phyloP scores from a whole-genome alignment of 2,888 invertebrate species.

The Anaspis maculata region DNA sequence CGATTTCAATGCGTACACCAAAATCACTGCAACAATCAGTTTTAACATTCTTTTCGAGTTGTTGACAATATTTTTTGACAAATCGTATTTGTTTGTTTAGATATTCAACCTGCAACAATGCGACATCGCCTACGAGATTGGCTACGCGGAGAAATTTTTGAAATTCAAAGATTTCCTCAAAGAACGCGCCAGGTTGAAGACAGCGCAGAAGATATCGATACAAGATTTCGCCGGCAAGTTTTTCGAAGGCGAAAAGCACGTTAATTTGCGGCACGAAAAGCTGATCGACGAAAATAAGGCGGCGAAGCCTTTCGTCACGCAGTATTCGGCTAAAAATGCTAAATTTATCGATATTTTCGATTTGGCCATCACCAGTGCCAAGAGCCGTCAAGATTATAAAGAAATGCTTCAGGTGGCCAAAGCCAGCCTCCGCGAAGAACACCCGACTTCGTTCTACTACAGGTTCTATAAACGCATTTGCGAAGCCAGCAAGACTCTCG shows the following conservation, averaged over 20 bases:
- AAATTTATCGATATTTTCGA: constrained; percentile 41
- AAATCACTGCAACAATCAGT: no score
- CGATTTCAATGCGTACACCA: no score
- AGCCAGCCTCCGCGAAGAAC: constrained; percentile 20
- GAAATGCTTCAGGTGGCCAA: constrained; percentile 21
- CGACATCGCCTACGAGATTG: constrained; percentile 57
- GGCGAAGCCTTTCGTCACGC: no score
- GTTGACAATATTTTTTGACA: no score
- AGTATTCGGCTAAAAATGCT: no score
- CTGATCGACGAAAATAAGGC: no score
- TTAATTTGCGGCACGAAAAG: no score
- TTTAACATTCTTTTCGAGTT: no score
- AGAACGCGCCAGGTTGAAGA: constrained; percentile 15
- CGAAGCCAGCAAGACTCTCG: constrained; percentile 24
- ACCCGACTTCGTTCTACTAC: constrained; percentile 21
- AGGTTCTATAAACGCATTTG: constrained; percentile 29
- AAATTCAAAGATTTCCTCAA: constrained; percentile 31
- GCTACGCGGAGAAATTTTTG: constrained; percentile 59
- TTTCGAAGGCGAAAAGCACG: no score
- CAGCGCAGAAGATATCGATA: constrained; percentile 44
- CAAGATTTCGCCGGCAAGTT: no score
- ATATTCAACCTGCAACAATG: constrained; percentile 19
- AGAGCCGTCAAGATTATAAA: constrained; percentile 26
- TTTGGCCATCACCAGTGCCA: constrained; percentile 29
- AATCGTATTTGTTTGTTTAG: not conserved